Percentiles rank a stretch among this genome's conserved stretches.
Evolutionary conservation across 2,888 invertebrate species (phyloP).

Genomic region (Matsumyia berberina): DNA sequence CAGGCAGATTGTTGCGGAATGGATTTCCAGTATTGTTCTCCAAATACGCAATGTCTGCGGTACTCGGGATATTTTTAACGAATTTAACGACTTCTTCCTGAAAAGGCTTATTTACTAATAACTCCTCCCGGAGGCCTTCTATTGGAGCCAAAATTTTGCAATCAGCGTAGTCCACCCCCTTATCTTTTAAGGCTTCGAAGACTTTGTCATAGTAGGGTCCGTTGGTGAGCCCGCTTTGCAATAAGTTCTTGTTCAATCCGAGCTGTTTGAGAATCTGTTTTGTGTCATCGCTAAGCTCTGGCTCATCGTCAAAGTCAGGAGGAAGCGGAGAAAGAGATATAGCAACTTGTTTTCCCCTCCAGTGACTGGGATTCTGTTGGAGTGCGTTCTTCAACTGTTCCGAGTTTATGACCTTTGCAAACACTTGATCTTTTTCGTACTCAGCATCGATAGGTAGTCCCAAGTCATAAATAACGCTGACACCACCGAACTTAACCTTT

Average conservation of each 20-base stretch:
- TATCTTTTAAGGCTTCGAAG: constrained; percentile 85
- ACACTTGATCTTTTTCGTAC: constrained; percentile 82
- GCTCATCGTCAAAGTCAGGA: constrained; percentile 84
- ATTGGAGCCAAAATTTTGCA: constrained; percentile 86
- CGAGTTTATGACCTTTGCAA: constrained; percentile 82
- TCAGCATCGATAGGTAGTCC: constrained; percentile 81
- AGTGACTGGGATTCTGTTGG: constrained; percentile 72
- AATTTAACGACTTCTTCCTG: constrained; percentile 86
- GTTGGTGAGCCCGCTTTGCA: constrained; percentile 87
- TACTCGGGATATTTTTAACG: constrained; percentile 83
- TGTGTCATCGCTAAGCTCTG: constrained; percentile 83
- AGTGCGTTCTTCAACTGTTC: constrained; percentile 81
- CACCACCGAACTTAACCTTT: constrained; percentile 82
- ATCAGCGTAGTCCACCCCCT: constrained; percentile 85
- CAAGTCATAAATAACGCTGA: constrained; percentile 81
- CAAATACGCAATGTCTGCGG: constrained; percentile 39
- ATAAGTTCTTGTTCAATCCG: constrained; percentile 86
- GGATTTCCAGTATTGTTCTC: constrained; percentile 53
- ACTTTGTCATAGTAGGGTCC: constrained; percentile 87
- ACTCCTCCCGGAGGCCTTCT: constrained; percentile 86
- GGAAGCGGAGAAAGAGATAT: constrained; percentile 67
- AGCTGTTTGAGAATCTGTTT: constrained; percentile 85
- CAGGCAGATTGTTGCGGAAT: constrained; percentile 73
- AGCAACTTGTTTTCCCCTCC: constrained; percentile 64
- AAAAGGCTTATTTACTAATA: constrained; percentile 86